Conservation (phyloP, 2,797 vertebrate genomes). For the Sorex maritimensis region DNA sequence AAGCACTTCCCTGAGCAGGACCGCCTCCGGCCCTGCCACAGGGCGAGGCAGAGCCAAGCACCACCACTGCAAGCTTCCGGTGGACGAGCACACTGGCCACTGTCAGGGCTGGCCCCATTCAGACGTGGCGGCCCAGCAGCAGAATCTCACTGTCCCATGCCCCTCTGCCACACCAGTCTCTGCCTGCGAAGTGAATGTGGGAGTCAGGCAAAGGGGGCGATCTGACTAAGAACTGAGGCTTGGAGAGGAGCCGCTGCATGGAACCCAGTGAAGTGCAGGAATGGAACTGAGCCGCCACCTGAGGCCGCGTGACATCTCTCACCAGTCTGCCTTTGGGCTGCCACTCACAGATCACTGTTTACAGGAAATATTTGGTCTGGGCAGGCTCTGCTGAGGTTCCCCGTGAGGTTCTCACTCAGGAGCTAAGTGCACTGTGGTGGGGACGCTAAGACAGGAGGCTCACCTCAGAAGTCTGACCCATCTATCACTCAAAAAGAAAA, state of each 20-base stretch:
- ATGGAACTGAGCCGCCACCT: constrained; percentile 9
- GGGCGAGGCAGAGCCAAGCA: constrained; percentile 1
- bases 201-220: not conserved
- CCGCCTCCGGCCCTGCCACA: constrained; percentile 38
- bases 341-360: not conserved
- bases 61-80: not conserved
- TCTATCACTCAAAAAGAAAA: constrained; percentile 25
- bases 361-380: constrained; percentile 27
- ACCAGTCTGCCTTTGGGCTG: constrained; percentile 27
- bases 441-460: not conserved
- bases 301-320: constrained; percentile 6
- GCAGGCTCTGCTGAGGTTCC: not conserved
- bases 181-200: constrained; percentile 43
- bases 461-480: constrained; percentile 47
- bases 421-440: not conserved
- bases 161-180: not conserved
- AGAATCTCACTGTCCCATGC: not conserved
- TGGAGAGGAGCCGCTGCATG: not conserved
- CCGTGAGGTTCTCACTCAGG: constrained; percentile 56
- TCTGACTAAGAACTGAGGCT: constrained; percentile 11
- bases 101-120: no score
- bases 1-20: constrained; percentile 4
- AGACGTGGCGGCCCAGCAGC: not conserved
- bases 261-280: not conserved
- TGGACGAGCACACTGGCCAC: constrained; percentile 9